Base-by-base conservation (phyloP, 1,140 invertebrate genomes). In the Hyphantria cunea region DNA sequence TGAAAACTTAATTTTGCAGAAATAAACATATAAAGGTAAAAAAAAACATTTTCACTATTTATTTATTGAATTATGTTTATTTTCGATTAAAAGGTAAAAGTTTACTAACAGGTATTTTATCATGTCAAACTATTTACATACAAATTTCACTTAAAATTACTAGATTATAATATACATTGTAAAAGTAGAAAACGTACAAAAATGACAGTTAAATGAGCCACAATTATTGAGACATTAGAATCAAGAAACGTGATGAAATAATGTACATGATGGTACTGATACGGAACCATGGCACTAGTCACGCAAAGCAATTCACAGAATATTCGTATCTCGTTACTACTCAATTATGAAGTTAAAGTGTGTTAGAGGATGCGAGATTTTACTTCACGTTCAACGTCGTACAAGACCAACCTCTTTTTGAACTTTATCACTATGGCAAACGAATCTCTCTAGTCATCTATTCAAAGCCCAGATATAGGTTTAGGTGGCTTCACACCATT, bases 141-240 rank as follows among this genome's bases (percentile, higher is more conserved):
- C 2, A 3, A 9, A 44, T 44, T 44, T 12, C 41, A 9, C 12
- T 44, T 13, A 6, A n/a, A n/a, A 44, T 7, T 25, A 25, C 17
- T 25, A 25, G 17, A 25, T 25, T 25, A 25, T 25, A 5, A 25
- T 25, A 25, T 25, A 5, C 17, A 25, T 25, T 25, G 5, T 25
- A 25, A 25, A 25, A 10, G 37, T 44, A 44, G 41, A 44, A 44
- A 44, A 44, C 41, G 12, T 44, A 13, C 41, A 44, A 44, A 44
- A 12, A 44, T 44, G 41, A 6, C 13, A 44, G 41, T 44, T 12
- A 44, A 44, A 44, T 44, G 41, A 58, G 15, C 25, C 7, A 58
- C 45, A 58, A 49, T 49, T 39, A 58, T 58, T 58, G 55, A 58
- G 55, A 58, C 55, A 49, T 58, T 58, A 58, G n/a, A 49, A 58